phyloP scores from a whole-genome alignment of 35 echinoderm and acorn worm genomes.

The Heliocidaris erythrogramma region DNA sequence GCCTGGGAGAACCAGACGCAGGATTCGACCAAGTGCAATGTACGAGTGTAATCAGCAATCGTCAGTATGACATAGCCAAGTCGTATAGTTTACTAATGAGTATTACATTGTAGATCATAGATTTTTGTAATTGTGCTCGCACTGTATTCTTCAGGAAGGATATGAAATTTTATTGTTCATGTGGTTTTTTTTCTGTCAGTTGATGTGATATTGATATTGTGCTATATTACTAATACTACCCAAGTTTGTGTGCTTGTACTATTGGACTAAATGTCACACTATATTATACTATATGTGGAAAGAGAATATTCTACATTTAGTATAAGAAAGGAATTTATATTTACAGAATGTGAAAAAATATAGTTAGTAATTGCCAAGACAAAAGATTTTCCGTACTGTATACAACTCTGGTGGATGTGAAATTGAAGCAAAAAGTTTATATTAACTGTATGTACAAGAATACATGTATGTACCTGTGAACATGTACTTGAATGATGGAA shows the following conservation, averaged over 20 bases:
- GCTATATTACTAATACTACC: too few species aligned
- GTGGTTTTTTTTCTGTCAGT: background rate
- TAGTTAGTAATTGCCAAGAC: background rate
- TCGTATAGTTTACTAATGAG: background rate
- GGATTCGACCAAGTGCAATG: constrained; percentile 97
- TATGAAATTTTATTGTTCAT: background rate
- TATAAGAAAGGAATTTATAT: background rate
- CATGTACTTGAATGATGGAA: too few species aligned
- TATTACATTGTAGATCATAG: background rate
- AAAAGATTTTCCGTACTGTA: background rate
- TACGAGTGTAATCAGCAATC: constrained; percentile 99
- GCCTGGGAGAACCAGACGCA: constrained; percentile 80
- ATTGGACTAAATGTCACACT: background rate
- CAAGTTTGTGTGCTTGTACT: background rate
- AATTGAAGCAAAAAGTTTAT: background rate
- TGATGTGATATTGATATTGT: background rate
- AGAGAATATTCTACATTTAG: background rate
- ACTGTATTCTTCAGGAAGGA: background rate
- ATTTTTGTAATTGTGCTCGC: background rate
- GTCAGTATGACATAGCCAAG: constrained; percentile 50
- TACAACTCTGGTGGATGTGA: background rate
- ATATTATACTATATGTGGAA: background rate
- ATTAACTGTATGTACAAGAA: too few species aligned
- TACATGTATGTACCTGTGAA: too few species aligned
- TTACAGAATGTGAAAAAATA: background rate